A percentile compares a stretch with the other conserved stretches of the same genome.
Conservation (phyloP, 1,140 invertebrate genomes). For the Papilio polytes region DNA sequence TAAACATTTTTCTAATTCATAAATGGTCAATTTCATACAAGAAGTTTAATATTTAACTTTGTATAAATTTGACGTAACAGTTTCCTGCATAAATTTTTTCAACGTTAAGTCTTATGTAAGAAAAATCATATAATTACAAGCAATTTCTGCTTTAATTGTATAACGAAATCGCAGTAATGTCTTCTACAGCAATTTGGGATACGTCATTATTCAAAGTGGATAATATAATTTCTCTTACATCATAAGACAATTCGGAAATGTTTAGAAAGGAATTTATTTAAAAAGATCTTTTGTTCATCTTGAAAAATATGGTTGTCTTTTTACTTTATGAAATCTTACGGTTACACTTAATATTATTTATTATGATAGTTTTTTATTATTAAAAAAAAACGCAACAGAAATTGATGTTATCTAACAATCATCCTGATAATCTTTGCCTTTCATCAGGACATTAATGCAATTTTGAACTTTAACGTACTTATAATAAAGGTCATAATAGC, state of each 20-base stretch:
- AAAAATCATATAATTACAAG: conserved; percentile 17
- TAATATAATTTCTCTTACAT: not conserved
- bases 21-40: not conserved
- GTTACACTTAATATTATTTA: not conserved
- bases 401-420: not conserved
- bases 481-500: not conserved
- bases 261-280: not conserved
- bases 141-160: conserved; percentile 16
- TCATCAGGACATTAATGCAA: not conserved
- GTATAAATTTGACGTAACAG: conserved; percentile 4
- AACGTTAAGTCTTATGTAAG: not conserved
- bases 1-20: not conserved
- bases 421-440: conserved; percentile 5
- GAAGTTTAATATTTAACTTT: not conserved
- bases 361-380: too few relatives aligned
- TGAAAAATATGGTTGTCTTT: not conserved
- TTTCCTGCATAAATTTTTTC: conserved; percentile 4
- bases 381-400: not conserved
- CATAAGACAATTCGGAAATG: not conserved
- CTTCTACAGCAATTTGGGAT: conserved; percentile 14
- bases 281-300: not conserved
- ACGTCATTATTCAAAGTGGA: conserved; percentile 21
- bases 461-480: not conserved
- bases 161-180: conserved; percentile 16
- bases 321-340: not conserved